Base-by-base conservation (phyloP, 2,888 invertebrate species). In the Leptinotarsa haldemani region DNA sequence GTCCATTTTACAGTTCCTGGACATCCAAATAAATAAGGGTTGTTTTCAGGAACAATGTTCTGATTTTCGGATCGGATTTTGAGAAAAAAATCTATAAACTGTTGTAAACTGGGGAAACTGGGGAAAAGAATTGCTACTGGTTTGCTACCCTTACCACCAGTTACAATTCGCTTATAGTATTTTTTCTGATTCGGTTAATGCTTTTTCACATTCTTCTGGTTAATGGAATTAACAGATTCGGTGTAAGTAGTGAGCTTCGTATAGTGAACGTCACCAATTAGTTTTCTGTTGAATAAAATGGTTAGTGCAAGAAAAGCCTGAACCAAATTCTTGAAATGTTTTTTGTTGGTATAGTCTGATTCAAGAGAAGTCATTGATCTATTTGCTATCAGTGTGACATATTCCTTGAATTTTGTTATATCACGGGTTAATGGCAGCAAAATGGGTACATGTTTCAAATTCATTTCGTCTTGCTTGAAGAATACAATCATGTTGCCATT, bases 191-290 rank as follows among this genome's bases (percentile, higher is more conserved):
- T 80, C 79, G 4, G 78, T 70, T 63, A 79, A 66, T 9, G 70
- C 74, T 58, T 72, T 63, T 13, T 74, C 53, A 53, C 71, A 80
- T 47, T 80, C 80, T 76, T 71, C 74, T 78, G 73, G 46, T 65
- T 71, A 22, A 20, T 69, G 15, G 56, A 66, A 16, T 25, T 73
- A 13, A 25, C 48, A 16, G 70, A 61, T 63, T 56, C 13, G 46
- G 40, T 70, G 64, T 76, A 80, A 3, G 78, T 73, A 58, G 79
- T 76, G 12, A 74, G 12, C 70, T 81, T 78, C n/a, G 70, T 68
- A 61, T 80, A 81, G 67, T 82, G 82, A 20, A 81, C 76, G 71
- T 82, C 81, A 7, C 81, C 81, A 30, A 81, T 71, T 69, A 79
- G 74, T 72, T 80, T 81, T 65, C 82, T 50, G 70, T 82, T 82